phyloP scores from a whole-genome alignment of 2,797 vertebrate species.

The Pangasius macronema region DNA sequence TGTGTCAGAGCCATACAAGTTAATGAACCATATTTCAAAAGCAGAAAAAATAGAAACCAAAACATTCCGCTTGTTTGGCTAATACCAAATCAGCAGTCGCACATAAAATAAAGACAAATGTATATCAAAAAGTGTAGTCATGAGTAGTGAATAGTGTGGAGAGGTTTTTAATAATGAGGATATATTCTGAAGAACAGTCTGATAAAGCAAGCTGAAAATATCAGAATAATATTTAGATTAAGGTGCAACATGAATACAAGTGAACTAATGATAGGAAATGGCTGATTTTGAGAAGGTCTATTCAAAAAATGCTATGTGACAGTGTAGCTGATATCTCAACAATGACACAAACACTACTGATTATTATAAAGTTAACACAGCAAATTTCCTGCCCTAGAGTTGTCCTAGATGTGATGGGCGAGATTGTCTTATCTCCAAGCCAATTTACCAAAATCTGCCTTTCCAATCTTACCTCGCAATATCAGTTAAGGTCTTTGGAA shows the following conservation, averaged over 20 bases:
- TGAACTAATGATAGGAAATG: background rate
- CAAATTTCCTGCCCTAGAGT: background rate
- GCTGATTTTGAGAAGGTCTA: background rate
- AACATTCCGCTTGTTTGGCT: background rate
- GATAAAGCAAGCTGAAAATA: background rate
- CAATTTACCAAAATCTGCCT: background rate
- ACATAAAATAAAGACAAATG: background rate
- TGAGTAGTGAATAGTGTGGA: background rate
- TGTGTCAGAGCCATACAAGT: slow-evolving; percentile 33
- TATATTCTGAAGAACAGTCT: background rate
- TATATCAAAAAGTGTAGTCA: background rate
- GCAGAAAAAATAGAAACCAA: background rate
- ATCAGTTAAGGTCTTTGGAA: background rate
- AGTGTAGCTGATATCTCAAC: background rate
- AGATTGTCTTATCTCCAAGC: background rate
- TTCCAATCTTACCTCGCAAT: background rate
- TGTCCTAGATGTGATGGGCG: background rate
- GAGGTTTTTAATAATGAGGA: background rate
- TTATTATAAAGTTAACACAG: background rate
- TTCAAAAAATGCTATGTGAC: background rate
- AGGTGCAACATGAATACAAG: background rate
- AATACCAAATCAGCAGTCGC: background rate
- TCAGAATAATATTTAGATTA: background rate
- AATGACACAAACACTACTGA: background rate
- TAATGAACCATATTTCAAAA: slow-evolving; percentile 15